These are phyloP conservation scores for Nyleta sp. DNA, from an alignment of 2,888 invertebrate genomes.

Conservation along the genomic window DNA sequence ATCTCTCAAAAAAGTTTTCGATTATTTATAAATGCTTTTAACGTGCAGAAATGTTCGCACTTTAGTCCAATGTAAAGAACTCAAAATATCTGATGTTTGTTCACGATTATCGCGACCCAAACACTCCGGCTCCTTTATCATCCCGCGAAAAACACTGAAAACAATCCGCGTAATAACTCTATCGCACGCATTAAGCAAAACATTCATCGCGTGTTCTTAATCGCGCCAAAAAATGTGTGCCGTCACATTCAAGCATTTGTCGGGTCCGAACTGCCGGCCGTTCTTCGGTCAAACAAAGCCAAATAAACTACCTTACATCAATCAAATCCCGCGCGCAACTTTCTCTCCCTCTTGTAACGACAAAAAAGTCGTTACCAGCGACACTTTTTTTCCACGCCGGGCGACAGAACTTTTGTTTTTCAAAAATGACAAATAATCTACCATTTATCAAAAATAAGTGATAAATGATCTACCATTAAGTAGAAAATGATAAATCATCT, in stretches of 20 bases:
- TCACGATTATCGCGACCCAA: background rate
- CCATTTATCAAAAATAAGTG: too few species aligned
- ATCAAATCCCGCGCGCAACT: slow-evolving; percentile 52
- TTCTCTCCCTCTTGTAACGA: slow-evolving; percentile 2
- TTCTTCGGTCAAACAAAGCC: slow-evolving; percentile 46
- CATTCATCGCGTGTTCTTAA: slow-evolving; percentile 51
- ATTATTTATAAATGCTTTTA: too few species aligned
- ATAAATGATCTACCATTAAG: too few species aligned
- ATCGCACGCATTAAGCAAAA: slow-evolving; percentile 34
- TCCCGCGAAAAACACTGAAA: slow-evolving; percentile 7
- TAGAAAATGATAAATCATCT: too few species aligned
- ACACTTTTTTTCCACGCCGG: slow-evolving; percentile 49
- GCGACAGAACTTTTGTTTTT: slow-evolving; percentile 11
- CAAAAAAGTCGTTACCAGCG: slow-evolving; percentile 52
- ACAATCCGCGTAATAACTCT: slow-evolving; percentile 47
- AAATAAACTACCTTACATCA: slow-evolving; percentile 56
- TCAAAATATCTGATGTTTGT: background rate
- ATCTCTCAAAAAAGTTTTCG: too few species aligned
- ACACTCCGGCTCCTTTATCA: background rate
- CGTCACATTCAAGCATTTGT: slow-evolving; percentile 54
- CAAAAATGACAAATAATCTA: too few species aligned
- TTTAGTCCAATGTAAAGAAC: background rate
- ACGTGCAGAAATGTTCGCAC: background rate
- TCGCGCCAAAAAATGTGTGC: slow-evolving; percentile 54
- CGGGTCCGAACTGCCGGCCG: slow-evolving; percentile 43